These are phyloP conservation scores for Neelides folsomi DNA, from an alignment of 2,888 invertebrate genomes.

Conservation along the genomic window DNA sequence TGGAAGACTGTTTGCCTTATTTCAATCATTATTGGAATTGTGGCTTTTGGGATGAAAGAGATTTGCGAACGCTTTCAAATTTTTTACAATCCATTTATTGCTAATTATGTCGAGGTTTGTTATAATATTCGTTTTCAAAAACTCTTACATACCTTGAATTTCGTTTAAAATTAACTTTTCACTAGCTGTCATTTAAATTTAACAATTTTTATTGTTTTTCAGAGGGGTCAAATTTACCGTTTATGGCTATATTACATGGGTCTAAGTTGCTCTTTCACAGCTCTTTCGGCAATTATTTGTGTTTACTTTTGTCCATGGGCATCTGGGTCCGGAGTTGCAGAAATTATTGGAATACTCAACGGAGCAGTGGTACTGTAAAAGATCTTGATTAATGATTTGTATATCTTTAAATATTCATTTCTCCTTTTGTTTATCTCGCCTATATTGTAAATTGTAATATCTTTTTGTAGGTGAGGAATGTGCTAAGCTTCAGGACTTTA, in stretches of 20 bases:
- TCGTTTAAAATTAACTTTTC: not conserved
- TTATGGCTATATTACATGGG: constrained; percentile 24
- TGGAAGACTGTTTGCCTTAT: constrained; percentile 39
- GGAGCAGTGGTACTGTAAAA: constrained; percentile 35
- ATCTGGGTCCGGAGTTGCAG: constrained; percentile 38
- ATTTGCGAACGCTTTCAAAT: constrained; percentile 26
- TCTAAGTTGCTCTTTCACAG: constrained; percentile 22
- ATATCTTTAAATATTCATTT: not conserved
- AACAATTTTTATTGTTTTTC: too few species aligned
- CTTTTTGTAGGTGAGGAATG: constrained; percentile 35
- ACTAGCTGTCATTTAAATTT: constrained; percentile 9
- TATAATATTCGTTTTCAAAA: not conserved
- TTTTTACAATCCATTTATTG: constrained; percentile 25
- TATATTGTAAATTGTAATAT: not conserved
- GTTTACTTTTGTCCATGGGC: constrained; percentile 29
- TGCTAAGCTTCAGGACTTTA: constrained; percentile 37
- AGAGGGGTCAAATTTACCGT: constrained; percentile 14
- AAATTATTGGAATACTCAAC: constrained; percentile 39
- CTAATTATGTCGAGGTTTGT: constrained; percentile 17
- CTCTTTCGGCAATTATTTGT: constrained; percentile 20
- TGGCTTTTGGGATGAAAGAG: constrained; percentile 37
- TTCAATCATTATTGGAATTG: constrained; percentile 36
- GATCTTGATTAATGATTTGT: not conserved
- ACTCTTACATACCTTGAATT: not conserved
- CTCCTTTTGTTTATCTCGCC: not conserved